Evolutionary conservation across 2,797 vertebrate genomes (phyloP), one percentile per base, ranked within the genome.

Genomic region (Amphiprion clarkii): DNA sequence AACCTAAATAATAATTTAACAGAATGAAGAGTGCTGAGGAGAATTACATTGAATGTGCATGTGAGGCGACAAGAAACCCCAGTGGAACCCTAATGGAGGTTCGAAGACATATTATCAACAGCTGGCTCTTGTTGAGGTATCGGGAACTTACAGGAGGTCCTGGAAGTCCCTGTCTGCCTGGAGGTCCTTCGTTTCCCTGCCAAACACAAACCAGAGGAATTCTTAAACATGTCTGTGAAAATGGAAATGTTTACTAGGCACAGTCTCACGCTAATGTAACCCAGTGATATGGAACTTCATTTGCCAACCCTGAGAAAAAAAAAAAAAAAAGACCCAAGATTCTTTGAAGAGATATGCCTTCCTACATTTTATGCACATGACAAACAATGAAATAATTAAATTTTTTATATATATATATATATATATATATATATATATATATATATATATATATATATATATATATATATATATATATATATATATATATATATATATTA

Each of bases 141-240:
- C n/a, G 76, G 67, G 67, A 83, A 96, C 97, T 98, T 95, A 99
- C 98, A 69, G 97, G 96, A 54, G 97, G 96, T 70, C 98, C 98
- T 71, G 98, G 97, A 67, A 95, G 96, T 83, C 98, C 98, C 76
- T 96, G 96, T 78, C 87, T 95, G 63, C 98, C 98, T 56, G 95
- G 82, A 49, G 94, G 87, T n/a, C 98, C 98, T 83, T 99, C 96
- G 11, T 79, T 95, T 73, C 98, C 98, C 98, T 99, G 90, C n/a
- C 83, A 88, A 56, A 92, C 57, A 89, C 79, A 91, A 87, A 84
- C 49, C 72, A 86, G 23, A 80, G 25, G n/a, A 74, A 77, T 80
- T 74, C 31, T 78, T 78, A 76, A 86, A 74, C 21, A 70, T 66
- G 66, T 63, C 61, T 57, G 31, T 61, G 58, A 74, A 78, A 78